Base-by-base conservation (phyloP, 2,797 vertebrate genomes). In the Lepus oiostolus region DNA sequence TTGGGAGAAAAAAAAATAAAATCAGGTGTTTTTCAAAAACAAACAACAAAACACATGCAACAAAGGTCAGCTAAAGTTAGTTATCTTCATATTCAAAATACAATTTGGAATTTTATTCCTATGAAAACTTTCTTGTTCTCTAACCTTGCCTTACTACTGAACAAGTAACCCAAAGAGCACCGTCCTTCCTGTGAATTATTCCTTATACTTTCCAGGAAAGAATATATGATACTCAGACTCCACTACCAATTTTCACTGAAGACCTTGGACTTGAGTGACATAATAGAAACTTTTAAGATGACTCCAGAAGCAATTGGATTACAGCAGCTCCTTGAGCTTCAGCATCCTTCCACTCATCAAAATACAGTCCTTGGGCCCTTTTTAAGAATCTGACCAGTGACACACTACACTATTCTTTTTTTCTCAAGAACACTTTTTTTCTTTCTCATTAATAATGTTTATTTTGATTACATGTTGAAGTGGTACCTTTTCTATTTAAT, bases 41-140 rank as follows among this genome's bases (percentile, higher is more conserved):
- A 42, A 42, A 42, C 42, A 42, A 42, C 6, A 42, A 82, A 60
- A 95, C 81, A 65, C 26, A 32, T n/a, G 47, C 14, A 26, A 0
- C 76, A 60, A 38, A 85, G 81, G 42, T 85, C 21, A 24, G 58
- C 50, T 16, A 86, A 85, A 80, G 35, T 14, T 11, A 80, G 32
- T 90, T 81, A 32, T 68, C 47, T 54, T 88, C 26, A 50, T 72
- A n/a, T 83, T 80, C 22, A 72, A 86, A 88, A 60, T 38, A 47
- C 11, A 88, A 22, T 30, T 38, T 8, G 71, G 35, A 91, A 32
- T 75, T 85, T 90, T 77, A 42, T 85, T 26, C 24, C 35, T 79
- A 58, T 75, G 52, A 88, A 54, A 42, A 32, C 5, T 50, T 86
- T 58, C 35, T 4, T 93, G 79, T 94, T 85, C 22, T 70, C 47